These are phyloP conservation scores for Apamea monoglypha DNA, from an alignment of 2,888 invertebrate genomes.

Conservation along the genomic window DNA sequence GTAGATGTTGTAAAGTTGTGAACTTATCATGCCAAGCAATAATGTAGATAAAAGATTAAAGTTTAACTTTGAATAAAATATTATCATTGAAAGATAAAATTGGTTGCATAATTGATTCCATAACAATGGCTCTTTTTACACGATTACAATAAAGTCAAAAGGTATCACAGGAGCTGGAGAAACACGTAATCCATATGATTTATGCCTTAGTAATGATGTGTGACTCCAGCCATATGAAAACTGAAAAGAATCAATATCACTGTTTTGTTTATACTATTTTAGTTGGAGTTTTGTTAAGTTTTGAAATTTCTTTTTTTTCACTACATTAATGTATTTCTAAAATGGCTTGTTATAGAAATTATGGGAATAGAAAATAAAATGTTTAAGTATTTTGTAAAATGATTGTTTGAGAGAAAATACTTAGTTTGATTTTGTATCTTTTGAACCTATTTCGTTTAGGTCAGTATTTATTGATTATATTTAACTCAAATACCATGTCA, in stretches of 20 bases:
- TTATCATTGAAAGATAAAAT: conserved; percentile 29
- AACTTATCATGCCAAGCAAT: conserved; percentile 12
- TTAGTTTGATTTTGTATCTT: not conserved
- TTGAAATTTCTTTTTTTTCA: too few species aligned
- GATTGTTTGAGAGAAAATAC: not conserved
- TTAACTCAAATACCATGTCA: not conserved
- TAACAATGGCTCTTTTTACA: not conserved
- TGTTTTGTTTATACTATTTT: not conserved
- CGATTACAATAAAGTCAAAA: not conserved
- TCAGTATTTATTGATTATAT: not conserved
- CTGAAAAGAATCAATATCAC: not conserved
- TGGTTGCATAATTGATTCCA: conserved; percentile 24
- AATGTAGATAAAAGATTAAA: conserved; percentile 50
- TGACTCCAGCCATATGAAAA: not conserved
- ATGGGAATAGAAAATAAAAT: not conserved
- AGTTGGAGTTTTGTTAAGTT: not conserved
- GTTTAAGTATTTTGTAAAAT: not conserved
- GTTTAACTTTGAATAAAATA: conserved; percentile 22
- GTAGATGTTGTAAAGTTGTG: conserved; percentile 6
- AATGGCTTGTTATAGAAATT: not conserved
- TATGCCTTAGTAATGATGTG: not conserved
- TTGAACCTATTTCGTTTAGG: not conserved
- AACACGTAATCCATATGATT: not conserved
- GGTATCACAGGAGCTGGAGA: not conserved
- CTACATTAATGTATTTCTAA: not conserved